Evolutionary conservation across 2,888 invertebrate genomes (phyloP).

Genomic region (Eumerus sabulonum): DNA sequence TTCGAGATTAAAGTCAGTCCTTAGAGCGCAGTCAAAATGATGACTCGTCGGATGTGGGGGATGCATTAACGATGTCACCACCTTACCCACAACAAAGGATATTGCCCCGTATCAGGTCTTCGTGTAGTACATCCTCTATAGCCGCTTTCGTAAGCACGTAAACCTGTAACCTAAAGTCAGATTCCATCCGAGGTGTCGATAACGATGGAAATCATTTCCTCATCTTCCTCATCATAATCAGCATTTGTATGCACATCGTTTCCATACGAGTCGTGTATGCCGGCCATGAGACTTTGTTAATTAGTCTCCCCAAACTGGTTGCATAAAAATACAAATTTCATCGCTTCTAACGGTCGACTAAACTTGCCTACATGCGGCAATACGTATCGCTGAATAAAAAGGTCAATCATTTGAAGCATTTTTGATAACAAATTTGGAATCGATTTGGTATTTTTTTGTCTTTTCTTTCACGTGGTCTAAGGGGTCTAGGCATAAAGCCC

Average conservation of each 20-base stretch:
- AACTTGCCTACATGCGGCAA: constrained; percentile 53
- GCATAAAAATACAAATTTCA: constrained; percentile 23
- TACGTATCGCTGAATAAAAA: constrained; percentile 19
- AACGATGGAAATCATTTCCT: constrained; percentile 41
- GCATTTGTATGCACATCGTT: constrained; percentile 36
- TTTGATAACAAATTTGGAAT: constrained; percentile 21
- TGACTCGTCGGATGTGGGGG: constrained; percentile 48
- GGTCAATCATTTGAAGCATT: background rate
- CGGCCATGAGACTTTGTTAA: constrained; percentile 36
- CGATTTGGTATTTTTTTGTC: background rate
- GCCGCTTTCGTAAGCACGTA: too few relatives aligned
- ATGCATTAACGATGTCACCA: constrained; percentile 37
- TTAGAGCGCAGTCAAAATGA: constrained; percentile 8
- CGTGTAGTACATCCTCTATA: too few relatives aligned
- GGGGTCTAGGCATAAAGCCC: too few relatives aligned
- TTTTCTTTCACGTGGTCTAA: too few relatives aligned
- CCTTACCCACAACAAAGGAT: too few relatives aligned
- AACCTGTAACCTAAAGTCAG: too few relatives aligned
- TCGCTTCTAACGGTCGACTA: constrained; percentile 29
- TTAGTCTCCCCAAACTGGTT: constrained; percentile 7
- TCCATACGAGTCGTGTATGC: constrained; percentile 38
- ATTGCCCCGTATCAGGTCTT: too few relatives aligned
- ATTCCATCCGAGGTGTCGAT: constrained; percentile 38
- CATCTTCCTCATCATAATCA: constrained; percentile 27
- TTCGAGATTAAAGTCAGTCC: constrained; percentile 46